phyloP scores from a whole-genome alignment of 2,888 invertebrate genomes.

The Ophioninae sp. region DNA sequence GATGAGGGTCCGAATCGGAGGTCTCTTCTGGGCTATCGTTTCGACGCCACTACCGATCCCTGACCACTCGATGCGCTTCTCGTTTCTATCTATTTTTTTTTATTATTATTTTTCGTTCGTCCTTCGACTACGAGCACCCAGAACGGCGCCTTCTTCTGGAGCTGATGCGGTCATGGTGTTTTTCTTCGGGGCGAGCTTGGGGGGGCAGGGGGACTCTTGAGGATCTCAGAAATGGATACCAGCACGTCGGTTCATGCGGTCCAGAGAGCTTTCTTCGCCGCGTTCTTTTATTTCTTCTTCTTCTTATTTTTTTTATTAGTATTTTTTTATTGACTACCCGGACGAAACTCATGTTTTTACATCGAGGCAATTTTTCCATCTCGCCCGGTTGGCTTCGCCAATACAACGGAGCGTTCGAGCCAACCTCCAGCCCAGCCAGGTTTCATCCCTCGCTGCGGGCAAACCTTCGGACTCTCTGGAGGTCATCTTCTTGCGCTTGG shows the following conservation, averaged over 20 bases:
- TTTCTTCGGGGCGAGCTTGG: conserved; percentile 38
- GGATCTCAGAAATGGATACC: conserved; percentile 49
- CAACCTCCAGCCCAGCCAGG: conserved; percentile 12
- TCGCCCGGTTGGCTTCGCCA: conserved; percentile 77
- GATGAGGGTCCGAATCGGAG: conserved; percentile 53
- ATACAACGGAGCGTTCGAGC: conserved; percentile 69
- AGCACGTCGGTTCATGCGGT: conserved; percentile 52
- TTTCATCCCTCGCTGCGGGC: conserved; percentile 44
- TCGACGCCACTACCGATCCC: conserved; percentile 73
- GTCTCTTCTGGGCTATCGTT: conserved; percentile 58
- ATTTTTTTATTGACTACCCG: conserved; percentile 78
- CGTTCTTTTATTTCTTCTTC: not conserved
- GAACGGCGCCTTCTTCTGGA: conserved; percentile 55
- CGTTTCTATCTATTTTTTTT: conserved; percentile 38
- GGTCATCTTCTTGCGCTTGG: conserved; percentile 63
- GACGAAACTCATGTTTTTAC: conserved; percentile 80
- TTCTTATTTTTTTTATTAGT: conserved; percentile 49
- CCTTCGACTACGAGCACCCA: conserved; percentile 42
- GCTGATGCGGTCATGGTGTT: conserved; percentile 53
- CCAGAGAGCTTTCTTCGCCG: conserved; percentile 34
- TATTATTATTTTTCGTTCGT: conserved; percentile 47
- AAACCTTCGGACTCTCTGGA: conserved; percentile 21
- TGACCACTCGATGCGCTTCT: conserved; percentile 76
- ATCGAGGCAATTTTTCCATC: conserved; percentile 81
- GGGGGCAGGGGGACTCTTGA: conserved; percentile 30